Evolutionary conservation across 2,888 invertebrate species (phyloP).

Genomic region (Caenorhabditis japonica): DNA sequence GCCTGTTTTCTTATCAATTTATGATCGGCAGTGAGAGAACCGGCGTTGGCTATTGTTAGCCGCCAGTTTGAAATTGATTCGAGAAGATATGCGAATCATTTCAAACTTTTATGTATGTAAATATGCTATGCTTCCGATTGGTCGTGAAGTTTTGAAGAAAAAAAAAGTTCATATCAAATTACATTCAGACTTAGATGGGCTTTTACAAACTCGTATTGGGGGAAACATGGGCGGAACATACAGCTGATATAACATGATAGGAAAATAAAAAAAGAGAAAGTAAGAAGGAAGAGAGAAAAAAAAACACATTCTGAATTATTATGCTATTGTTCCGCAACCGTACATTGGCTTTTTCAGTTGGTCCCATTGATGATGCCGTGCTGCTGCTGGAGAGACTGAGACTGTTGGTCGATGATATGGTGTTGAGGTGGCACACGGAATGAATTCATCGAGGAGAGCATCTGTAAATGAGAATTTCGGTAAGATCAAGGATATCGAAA

Average conservation of each 20-base stretch:
- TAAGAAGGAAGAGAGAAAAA: background rate
- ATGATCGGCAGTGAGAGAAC: background rate
- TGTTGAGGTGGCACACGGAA: conserved; percentile 4
- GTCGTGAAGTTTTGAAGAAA: too few relatives aligned
- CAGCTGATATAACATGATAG: too few relatives aligned
- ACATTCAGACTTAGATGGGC: too few relatives aligned
- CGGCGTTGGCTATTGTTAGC: conserved; percentile 23
- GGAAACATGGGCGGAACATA: too few relatives aligned
- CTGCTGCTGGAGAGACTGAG: background rate
- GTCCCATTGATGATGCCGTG: conserved; percentile 38
- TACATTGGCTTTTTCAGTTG: conserved; percentile 26
- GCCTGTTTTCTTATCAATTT: conserved; percentile 32
- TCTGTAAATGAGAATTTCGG: background rate
- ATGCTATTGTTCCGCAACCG: conserved; percentile 34
- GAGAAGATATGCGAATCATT: background rate
- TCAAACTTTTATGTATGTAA: background rate
- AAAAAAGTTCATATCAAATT: too few relatives aligned
- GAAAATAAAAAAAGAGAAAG: background rate
- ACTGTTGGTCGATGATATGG: conserved; percentile 24
- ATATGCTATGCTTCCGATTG: too few relatives aligned
- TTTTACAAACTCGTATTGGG: too few relatives aligned
- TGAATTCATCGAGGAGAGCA: conserved; percentile 9
- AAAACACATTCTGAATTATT: too few relatives aligned
- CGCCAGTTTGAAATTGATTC: conserved; percentile 10
- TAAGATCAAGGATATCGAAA: background rate